Conservation (phyloP, 2,888 invertebrate species). For the Dicyrtomina minuta region DNA sequence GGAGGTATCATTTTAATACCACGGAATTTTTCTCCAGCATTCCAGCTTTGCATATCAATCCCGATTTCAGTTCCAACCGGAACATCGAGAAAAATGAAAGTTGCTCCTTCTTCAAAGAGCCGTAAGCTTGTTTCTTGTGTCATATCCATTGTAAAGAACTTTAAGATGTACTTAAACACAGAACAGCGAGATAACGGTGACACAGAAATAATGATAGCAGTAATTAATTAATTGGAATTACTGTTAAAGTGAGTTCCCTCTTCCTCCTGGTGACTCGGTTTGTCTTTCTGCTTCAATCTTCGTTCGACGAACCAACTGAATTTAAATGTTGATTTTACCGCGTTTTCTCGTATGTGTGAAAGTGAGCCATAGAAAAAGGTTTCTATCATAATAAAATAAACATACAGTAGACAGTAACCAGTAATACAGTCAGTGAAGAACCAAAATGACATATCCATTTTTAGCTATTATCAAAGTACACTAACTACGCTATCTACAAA, state of each 20-base stretch:
- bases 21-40: constrained; percentile 83
- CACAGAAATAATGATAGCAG: neutral
- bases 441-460: too few species aligned
- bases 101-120: constrained; percentile 77
- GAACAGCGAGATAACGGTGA: neutral
- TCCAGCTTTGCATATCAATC: constrained; percentile 90
- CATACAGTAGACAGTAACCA: too few species aligned
- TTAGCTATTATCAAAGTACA: too few species aligned
- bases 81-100: constrained; percentile 79
- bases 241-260: neutral
- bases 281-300: too few species aligned
- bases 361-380: too few species aligned
- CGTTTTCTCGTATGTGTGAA: too few species aligned
- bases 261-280: neutral
- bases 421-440: too few species aligned
- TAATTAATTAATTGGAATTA: neutral
- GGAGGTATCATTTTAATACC: constrained; percentile 98
- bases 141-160: constrained; percentile 60
- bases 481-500: too few species aligned
- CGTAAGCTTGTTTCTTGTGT: constrained; percentile 73
- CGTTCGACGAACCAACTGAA: too few species aligned
- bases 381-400: too few species aligned
- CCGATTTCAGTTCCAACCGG: constrained; percentile 93
- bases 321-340: too few species aligned
- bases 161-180: neutral